Base-by-base conservation (phyloP, 2,797 vertebrate genomes). In the Muscicapa striata region DNA sequence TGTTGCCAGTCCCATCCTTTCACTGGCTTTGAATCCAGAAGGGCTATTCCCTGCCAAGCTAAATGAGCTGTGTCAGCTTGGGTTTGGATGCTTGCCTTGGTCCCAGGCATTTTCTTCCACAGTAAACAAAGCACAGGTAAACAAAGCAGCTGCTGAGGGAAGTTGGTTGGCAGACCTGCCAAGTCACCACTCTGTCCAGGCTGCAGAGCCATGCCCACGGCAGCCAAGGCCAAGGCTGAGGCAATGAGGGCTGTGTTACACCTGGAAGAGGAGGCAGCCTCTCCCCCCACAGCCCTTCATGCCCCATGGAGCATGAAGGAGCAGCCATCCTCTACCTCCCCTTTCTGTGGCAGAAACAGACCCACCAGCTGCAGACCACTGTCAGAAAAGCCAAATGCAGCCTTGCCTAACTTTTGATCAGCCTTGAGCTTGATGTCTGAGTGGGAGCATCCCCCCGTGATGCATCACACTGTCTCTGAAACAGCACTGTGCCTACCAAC, bases 11-110 rank as follows among this genome's bases (percentile, higher is more conserved):
- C 32, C 41, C 52, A 64, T 83, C 49, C 24, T 89, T 80, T 87
- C 70, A 70, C 23, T 74, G 68, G 24, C 58, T 85, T 91, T 78
- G 76, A 75, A 72, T 83, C 22, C 79, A 81, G 57, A 78, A 74
- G 11, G 30, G 21, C 51, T 89, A 66, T 48, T 91, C 76, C 32
- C 79, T 90, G 79, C 89, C 95, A 94, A 95, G n/a, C 32, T 78
- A 87, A 95, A 96, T 46, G 58, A 91, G 61, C 91, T 95, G 73
- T 78, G 84, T 80, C 84, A 94, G 79, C 93, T 92, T 3, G 13
- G 36, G 30, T 81, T 95, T 95, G 79, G 87, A 93, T 0, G 3
- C 30, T 78, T 93, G 88, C 85, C 84, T 72, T 5, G 7, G 46
- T 89, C n/a, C 46, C 1, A 6, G 66, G n/a, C 87, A 43, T 94